These are phyloP conservation scores for Psylliodes chrysocephalus DNA, from an alignment of 2,888 invertebrate genomes.

Conservation along the genomic window DNA sequence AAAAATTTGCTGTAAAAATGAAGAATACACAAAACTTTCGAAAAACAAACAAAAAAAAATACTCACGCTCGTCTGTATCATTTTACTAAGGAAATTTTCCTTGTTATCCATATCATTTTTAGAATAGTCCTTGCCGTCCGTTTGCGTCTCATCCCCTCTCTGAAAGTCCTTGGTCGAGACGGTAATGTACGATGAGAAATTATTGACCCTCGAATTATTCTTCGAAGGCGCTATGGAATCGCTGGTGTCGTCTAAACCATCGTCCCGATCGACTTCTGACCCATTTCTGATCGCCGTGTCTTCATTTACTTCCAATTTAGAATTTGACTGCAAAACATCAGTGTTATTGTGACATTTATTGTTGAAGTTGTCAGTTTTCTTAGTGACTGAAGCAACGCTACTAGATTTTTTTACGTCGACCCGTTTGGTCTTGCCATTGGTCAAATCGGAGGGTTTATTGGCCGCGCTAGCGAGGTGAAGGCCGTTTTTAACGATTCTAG, in stretches of 20 bases:
- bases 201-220: conserved; percentile 62
- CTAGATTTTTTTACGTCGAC: conserved; percentile 40
- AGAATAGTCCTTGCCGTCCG: conserved; percentile 32
- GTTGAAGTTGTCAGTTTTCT: conserved; percentile 37
- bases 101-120: conserved; percentile 47
- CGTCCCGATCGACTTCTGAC: conserved; percentile 40
- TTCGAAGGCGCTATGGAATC: conserved; percentile 25
- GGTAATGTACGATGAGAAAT: conserved; percentile 73
- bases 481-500: conserved; percentile 49
- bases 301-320: conserved; percentile 46
- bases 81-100: conserved; percentile 40
- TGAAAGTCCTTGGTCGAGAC: conserved; percentile 66
- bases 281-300: conserved; percentile 38
- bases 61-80: conserved; percentile 42
- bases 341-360: conserved; percentile 44
- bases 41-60: no score
- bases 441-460: conserved; percentile 30
- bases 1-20: no score
- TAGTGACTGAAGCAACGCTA: conserved; percentile 32
- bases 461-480: conserved; percentile 48
- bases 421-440: conserved; percentile 31
- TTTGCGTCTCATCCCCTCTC: conserved; percentile 61
- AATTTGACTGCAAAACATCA: conserved; percentile 49
- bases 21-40: no score
- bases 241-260: conserved; percentile 11